Evolutionary conservation across 2,797 vertebrate species (phyloP), one percentile per base, ranked within the genome.

Genomic region (Pelochelys cantorii): DNA sequence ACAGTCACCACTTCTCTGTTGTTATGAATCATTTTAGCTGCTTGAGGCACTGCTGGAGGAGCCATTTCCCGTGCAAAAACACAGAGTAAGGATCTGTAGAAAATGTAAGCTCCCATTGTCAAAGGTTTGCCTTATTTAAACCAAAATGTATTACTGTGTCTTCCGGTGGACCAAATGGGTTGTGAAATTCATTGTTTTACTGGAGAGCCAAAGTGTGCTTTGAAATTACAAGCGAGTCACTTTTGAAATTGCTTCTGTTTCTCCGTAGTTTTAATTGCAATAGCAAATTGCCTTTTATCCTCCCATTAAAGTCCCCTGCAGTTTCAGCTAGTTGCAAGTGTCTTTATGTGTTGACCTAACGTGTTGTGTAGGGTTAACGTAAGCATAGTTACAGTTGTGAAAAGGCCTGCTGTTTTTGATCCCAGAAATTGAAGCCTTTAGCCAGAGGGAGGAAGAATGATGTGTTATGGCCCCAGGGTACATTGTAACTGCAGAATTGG

Each of bases 11-110:
- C 80, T 2, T 31, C 79, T 74, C 57, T 42, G 83, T 83, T 92
- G 84, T 68, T 92, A 77, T 2, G 0, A 93, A 84, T 62, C 48
- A 78, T 90, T 93, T 91, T 84, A 92, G 62, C 74, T 85, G 77
- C 77, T 55, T 87, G 81, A 82, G 57, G 54, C 65, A 57, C 65
- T 79, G 68, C 85, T 81, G 79, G 77, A 74, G 81, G 37, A 88
- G 60, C 71, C 2, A 74, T 95, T 91, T 94, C 80, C 88, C 75
- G 65, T 25, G 53, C 82, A 74, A 83, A 95, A 83, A 34, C 48
- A 37, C 48, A 74, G 62, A 34, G 80, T 79, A 79, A 68, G 71
- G 54, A 79, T 34, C 22, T 55, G 57, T 56, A 78, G 87, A 54
- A 85, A 83, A 68, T 53, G 3, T 23, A 13, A 54, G 81, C 62